Base-by-base conservation (phyloP, 2,113 vertebrate species). In the Pogonocichla stellata region DNA sequence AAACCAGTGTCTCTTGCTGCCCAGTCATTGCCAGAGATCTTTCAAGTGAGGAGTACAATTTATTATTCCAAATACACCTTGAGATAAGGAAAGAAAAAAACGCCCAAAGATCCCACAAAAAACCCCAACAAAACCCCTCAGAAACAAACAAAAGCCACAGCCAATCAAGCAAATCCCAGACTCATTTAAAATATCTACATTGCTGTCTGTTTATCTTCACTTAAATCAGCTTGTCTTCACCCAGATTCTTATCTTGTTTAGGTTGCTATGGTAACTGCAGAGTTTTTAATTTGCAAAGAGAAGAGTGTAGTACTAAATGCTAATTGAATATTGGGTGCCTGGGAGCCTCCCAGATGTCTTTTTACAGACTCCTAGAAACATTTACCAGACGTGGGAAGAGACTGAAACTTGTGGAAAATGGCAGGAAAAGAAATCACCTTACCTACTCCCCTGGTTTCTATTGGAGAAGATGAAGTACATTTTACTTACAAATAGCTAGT, bases 231-330 rank as follows among this genome's bases (percentile, higher is more conserved):
- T 86, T 42, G 34, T 34, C 53, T 82, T 94, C 40, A 15, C 53
- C 60, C 71, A 40, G 45, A 92, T 91, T 75, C 74, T 82, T 53
- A 60, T 85, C 78, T 48, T 82, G 74, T 88, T 94, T 93, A 25
- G 66, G 85, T 94, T 83, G 45, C 93, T 88, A 85, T 91, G 88
- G 90, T 48, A 82, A 91, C 81, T 4, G 45, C 53, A 67, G 2
- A 65, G 62, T 79, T 91, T 86, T 82, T 75, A 79, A 94, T 92
- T 91, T 91, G 45, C 57, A 90, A 75, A 90, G 38, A 86, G 47
- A 47, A 54, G 56, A 31, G n/a, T 43, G 36, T 78, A 87, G 40
- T 56, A 57, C 36, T 56, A 89, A 78, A 94, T 84, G 73, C 51
- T 95, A 93, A 89, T 84, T 87, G 69, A 93, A 87, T 51, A 80